Evolutionary conservation across 2,797 vertebrate genomes (phyloP).

Genomic region (Prionace glauca): DNA sequence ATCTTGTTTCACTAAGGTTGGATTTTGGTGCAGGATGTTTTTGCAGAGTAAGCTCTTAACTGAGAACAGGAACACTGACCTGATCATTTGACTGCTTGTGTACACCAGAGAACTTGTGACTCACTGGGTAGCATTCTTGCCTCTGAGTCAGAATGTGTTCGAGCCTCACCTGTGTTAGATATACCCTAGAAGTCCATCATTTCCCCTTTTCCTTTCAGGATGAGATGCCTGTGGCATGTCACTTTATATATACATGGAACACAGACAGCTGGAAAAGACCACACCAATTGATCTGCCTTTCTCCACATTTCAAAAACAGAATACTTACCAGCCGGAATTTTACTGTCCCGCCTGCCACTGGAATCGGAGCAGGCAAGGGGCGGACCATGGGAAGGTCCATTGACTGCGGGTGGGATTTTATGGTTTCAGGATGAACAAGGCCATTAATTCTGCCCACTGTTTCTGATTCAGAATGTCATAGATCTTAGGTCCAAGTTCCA

Average conservation of each 20-base stretch:
- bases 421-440: too few species aligned
- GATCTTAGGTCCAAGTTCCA: background rate
- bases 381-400: too few species aligned
- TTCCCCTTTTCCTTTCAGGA: too few species aligned
- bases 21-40: background rate
- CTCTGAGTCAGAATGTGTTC: background rate
- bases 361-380: too few species aligned
- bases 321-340: background rate
- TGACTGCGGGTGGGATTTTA: too few species aligned
- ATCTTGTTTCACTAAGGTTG: background rate
- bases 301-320: background rate
- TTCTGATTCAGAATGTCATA: background rate
- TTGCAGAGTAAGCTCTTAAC: background rate
- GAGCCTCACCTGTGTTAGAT: too few species aligned
- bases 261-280: background rate
- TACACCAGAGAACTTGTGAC: background rate
- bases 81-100: background rate
- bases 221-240: too few species aligned
- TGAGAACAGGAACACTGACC: background rate
- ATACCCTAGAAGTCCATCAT: too few species aligned
- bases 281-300: too few species aligned
- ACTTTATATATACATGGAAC: background rate
- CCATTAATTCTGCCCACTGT: background rate
- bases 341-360: too few species aligned
- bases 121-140: background rate